phyloP scores from a whole-genome alignment of 2,797 vertebrate genomes.

The Sarcoramphus papa region DNA sequence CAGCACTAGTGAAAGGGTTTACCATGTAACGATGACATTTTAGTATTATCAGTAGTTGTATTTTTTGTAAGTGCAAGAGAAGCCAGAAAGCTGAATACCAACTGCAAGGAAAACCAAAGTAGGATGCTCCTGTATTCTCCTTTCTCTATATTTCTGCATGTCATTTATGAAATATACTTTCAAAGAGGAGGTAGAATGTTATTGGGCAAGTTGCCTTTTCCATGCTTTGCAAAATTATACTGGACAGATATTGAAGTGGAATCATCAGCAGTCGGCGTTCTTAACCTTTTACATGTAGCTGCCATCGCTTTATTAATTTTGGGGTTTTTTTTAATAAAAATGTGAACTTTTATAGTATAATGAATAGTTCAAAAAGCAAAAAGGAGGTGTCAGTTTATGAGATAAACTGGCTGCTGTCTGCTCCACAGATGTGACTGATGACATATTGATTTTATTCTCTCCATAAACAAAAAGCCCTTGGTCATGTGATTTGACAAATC shows the following conservation, averaged over 20 bases:
- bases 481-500: background rate
- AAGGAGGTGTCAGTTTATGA: background rate
- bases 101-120: background rate
- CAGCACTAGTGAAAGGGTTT: background rate
- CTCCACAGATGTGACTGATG: background rate
- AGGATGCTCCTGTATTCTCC: background rate
- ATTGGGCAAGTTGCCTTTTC: background rate
- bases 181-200: background rate
- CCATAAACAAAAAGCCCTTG: background rate
- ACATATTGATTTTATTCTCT: background rate
- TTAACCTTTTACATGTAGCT: background rate
- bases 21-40: background rate
- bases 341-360: background rate
- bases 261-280: background rate
- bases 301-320: background rate
- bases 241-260: background rate
- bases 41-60: background rate
- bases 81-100: accelerated
- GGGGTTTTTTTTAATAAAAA: background rate
- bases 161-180: background rate
- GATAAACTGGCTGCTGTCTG: background rate
- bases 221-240: background rate
- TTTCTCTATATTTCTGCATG: background rate
- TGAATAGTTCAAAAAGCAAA: background rate
- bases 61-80: background rate